A percentile compares a stretch with the other conserved stretches of the same genome.
These are phyloP conservation scores for Chrysina gloriosa DNA, from an alignment of 2,888 invertebrate genomes.

Conservation along the genomic window DNA sequence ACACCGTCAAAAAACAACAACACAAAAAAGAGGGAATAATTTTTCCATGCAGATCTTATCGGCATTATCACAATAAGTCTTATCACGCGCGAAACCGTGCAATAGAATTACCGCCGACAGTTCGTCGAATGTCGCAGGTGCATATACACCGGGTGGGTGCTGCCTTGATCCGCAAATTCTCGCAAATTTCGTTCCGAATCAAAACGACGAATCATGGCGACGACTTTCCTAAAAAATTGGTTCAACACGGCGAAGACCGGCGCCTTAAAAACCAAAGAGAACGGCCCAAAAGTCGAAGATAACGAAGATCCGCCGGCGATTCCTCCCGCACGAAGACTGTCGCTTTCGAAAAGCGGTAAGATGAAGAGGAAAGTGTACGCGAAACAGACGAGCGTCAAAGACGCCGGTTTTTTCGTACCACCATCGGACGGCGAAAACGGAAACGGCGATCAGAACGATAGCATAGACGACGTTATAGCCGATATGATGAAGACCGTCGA, in stretches of 20 bases:
- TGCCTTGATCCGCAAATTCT: neutral
- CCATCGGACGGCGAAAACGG: constrained; percentile 1
- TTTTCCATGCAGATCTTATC: constrained; percentile 45
- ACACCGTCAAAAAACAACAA: too few species aligned
- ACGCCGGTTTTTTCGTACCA: constrained; percentile 30
- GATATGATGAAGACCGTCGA: constrained; percentile 42
- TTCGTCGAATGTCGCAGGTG: neutral
- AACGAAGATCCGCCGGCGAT: constrained; percentile 42
- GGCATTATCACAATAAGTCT: constrained; percentile 43
- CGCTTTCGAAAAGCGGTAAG: constrained; percentile 53
- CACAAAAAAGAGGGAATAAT: constrained; percentile 11
- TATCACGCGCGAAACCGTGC: constrained; percentile 40
- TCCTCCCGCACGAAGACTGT: constrained; percentile 48
- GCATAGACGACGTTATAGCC: constrained; percentile 39
- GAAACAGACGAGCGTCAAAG: constrained; percentile 38
- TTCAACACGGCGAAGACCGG: constrained; percentile 19
- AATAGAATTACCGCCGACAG: neutral
- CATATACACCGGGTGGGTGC: neutral
- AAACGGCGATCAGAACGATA: constrained; percentile 34
- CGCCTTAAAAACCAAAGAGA: constrained; percentile 7
- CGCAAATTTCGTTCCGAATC: neutral
- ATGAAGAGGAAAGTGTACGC: constrained; percentile 50
- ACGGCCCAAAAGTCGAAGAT: constrained; percentile 29
- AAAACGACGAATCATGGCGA: constrained; percentile 2
- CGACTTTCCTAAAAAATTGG: constrained; percentile 32